phyloP scores from a whole-genome alignment of 1,140 invertebrate genomes.

The Helicorthomorpha holstii region DNA sequence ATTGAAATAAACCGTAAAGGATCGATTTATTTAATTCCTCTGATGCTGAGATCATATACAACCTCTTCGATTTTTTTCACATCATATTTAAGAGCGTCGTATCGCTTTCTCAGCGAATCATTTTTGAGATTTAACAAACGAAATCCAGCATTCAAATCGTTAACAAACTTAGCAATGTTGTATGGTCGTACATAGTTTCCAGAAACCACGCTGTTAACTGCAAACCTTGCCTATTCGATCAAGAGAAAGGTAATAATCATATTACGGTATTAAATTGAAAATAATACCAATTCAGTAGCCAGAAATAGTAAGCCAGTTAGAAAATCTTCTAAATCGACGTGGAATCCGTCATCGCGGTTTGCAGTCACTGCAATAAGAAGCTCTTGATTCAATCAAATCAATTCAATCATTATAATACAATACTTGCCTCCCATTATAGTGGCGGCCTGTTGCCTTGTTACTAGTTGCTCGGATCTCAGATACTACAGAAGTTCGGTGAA shows the following conservation, averaged over 20 bases:
- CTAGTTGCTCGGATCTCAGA: slow-evolving; percentile 54
- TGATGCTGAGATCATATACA: slow-evolving; percentile 78
- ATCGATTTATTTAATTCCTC: slow-evolving; percentile 50
- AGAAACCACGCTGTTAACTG: slow-evolving; percentile 71
- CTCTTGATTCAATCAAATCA: no score
- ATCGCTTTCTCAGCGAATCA: slow-evolving; percentile 67
- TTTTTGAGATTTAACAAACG: slow-evolving; percentile 78
- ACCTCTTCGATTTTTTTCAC: slow-evolving; percentile 90
- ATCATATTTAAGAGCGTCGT: slow-evolving; percentile 81
- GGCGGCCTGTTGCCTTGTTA: slow-evolving; percentile 54
- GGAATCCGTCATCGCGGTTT: slow-evolving; percentile 47
- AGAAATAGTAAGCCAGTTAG: slow-evolving; percentile 63
- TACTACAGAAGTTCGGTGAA: no score
- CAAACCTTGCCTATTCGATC: slow-evolving; percentile 46
- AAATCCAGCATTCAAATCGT: slow-evolving; percentile 73
- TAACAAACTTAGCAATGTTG: slow-evolving; percentile 67
- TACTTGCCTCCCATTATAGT: slow-evolving; percentile 53
- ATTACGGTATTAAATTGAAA: neutral
- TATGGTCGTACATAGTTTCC: slow-evolving; percentile 63
- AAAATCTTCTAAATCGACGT: slow-evolving; percentile 80
- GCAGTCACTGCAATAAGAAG: slow-evolving; percentile 11
- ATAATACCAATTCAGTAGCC: slow-evolving; percentile 55
- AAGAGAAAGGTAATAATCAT: slow-evolving; percentile 8
- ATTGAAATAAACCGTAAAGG: no score
- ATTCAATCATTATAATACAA: neutral